These are phyloP conservation scores for Gyrodactylus bullatarudis DNA, from an alignment of 1,140 invertebrate genomes.

Conservation along the genomic window DNA sequence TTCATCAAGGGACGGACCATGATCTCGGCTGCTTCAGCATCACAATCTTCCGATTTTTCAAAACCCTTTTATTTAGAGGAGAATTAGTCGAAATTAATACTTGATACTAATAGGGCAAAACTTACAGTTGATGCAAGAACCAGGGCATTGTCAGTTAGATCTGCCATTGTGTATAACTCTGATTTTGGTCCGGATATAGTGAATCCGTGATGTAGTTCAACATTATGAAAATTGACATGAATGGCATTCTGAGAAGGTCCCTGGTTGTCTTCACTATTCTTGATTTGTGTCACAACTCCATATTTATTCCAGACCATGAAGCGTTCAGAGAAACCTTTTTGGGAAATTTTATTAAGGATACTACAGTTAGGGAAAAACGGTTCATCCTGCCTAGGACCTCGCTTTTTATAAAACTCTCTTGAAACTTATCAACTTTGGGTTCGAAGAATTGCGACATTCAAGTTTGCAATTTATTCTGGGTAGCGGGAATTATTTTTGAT, in stretches of 20 bases:
- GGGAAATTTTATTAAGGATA: no score
- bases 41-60: neutral
- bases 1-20: neutral
- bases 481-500: no score
- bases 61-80: neutral
- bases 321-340: neutral
- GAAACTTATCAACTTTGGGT: no score
- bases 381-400: no score
- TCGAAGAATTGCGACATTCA: no score
- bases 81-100: neutral
- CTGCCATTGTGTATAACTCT: neutral
- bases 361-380: no score
- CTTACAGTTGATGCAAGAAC: neutral
- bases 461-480: no score
- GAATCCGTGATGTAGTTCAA: neutral
- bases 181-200: neutral
- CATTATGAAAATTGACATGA: neutral
- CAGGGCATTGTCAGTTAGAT: neutral
- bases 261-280: neutral
- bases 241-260: neutral
- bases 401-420: no score
- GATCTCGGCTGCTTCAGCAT: neutral
- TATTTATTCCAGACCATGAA: neutral
- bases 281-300: neutral
- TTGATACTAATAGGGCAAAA: neutral